Percentiles rank a stretch among this genome's conserved stretches.
Conservation (phyloP, 2,113 vertebrate species). For the Catharus bicknelli region DNA sequence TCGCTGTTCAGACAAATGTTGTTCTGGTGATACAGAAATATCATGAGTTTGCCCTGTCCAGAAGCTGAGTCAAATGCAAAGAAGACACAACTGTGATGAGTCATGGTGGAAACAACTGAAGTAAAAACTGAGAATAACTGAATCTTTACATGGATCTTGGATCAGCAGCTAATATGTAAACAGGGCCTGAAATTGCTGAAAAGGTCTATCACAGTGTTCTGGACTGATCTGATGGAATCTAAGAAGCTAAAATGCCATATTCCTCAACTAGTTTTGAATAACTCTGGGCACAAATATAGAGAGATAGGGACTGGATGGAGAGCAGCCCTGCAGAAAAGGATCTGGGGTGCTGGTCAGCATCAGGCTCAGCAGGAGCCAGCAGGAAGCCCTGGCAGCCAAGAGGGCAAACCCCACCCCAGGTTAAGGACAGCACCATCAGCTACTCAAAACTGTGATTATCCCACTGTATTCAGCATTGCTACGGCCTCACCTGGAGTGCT, state of each 20-base stretch:
- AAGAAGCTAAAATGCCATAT: neutral
- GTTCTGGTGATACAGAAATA: neutral
- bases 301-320: neutral
- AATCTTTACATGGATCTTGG: neutral
- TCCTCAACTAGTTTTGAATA: neutral
- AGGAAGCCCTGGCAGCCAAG: too few relatives aligned
- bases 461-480: neutral
- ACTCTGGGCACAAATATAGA: neutral
- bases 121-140: neutral
- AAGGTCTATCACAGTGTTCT: neutral
- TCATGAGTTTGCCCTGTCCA: neutral
- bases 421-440: neutral
- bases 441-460: neutral
- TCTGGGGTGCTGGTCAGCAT: neutral
- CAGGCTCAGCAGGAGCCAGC: neutral
- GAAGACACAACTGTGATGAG: neutral
- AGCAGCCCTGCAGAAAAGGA: neutral
- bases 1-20: neutral
- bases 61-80: neutral
- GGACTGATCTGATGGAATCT: neutral
- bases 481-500: neutral
- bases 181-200: neutral
- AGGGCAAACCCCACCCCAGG: neutral
- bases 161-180: neutral
- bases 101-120: neutral